These are phyloP conservation scores for Pseudochromis fuscus DNA, from an alignment of 2,797 vertebrate genomes.

Conservation along the genomic window DNA sequence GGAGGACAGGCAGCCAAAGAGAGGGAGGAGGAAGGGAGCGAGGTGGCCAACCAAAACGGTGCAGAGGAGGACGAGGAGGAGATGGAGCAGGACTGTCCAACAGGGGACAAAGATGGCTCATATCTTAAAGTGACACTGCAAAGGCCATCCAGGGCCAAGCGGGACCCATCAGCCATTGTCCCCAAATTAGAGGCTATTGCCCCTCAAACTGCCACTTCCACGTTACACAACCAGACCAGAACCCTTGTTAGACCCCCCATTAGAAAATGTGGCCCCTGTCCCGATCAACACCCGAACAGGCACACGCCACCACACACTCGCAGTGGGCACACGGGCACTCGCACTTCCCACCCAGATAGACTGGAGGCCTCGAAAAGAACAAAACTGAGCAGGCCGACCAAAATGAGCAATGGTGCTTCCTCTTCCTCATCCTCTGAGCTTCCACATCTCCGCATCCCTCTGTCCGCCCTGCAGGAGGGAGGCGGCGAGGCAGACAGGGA, in stretches of 20 bases:
- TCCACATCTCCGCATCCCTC: slow-evolving; percentile 72
- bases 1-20: slow-evolving; percentile 74
- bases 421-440: slow-evolving; percentile 74
- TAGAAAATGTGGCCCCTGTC: slow-evolving; percentile 70
- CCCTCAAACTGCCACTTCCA: slow-evolving; percentile 65
- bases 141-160: slow-evolving; percentile 86
- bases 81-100: slow-evolving; percentile 88
- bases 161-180: slow-evolving; percentile 91
- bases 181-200: slow-evolving; percentile 97
- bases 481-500: slow-evolving; percentile 84
- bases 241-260: slow-evolving; percentile 86
- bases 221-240: slow-evolving; percentile 74
- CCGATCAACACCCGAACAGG: slow-evolving; percentile 66
- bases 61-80: slow-evolving; percentile 81
- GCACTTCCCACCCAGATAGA: slow-evolving; percentile 58
- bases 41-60: slow-evolving; percentile 72
- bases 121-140: slow-evolving; percentile 94
- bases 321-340: slow-evolving; percentile 55
- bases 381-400: slow-evolving; percentile 67
- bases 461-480: slow-evolving; percentile 86
- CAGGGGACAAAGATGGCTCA: slow-evolving; percentile 80
- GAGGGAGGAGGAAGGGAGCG: slow-evolving; percentile 68
- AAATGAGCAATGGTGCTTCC: slow-evolving; percentile 78
- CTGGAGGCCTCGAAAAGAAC: slow-evolving; percentile 60
- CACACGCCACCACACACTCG: slow-evolving; percentile 65